Evolutionary conservation across 2,888 invertebrate species (phyloP).

Genomic region (Drosophila seclusa): DNA sequence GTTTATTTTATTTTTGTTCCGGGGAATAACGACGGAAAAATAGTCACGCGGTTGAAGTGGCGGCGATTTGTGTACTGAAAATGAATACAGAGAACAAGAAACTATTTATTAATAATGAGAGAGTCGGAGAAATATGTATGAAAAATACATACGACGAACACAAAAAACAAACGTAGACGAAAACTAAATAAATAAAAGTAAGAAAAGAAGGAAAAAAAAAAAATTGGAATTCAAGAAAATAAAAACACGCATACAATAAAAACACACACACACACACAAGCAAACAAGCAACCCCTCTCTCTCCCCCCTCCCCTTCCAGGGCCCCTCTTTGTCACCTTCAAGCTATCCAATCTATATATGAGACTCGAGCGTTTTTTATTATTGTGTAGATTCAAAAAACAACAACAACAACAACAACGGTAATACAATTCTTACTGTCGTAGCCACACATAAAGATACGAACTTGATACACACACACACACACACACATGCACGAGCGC

Average conservation of each 20-base stretch:
- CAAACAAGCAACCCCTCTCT: conserved; percentile 17
- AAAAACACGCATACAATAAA: conserved; percentile 58
- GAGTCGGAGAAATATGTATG: conserved; percentile 49
- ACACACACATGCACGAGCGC: conserved; percentile 30
- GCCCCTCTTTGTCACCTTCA: conserved; percentile 33
- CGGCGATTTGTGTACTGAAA: conserved; percentile 75
- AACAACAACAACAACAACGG: conserved; percentile 60
- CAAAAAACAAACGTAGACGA: conserved; percentile 59
- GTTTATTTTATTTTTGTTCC: neutral
- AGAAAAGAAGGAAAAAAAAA: conserved; percentile 54
- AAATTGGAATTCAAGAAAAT: conserved; percentile 65
- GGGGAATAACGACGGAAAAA: conserved; percentile 41
- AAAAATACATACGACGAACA: conserved; percentile 44
- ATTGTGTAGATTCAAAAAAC: conserved; percentile 73
- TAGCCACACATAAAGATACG: conserved; percentile 70
- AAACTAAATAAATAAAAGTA: conserved; percentile 73
- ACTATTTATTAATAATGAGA: conserved; percentile 80
- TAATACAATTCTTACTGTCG: conserved; percentile 79
- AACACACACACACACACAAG: conserved; percentile 24
- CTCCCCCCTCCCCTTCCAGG: neutral
- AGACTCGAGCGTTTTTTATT: conserved; percentile 63
- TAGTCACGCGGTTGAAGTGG: conserved; percentile 62
- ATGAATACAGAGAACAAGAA: conserved; percentile 77
- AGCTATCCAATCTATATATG: conserved; percentile 58
- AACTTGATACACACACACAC: conserved; percentile 74